Evolutionary conservation across 2,113 vertebrate species (phyloP).

Genomic region (Fukomys damarensis): DNA sequence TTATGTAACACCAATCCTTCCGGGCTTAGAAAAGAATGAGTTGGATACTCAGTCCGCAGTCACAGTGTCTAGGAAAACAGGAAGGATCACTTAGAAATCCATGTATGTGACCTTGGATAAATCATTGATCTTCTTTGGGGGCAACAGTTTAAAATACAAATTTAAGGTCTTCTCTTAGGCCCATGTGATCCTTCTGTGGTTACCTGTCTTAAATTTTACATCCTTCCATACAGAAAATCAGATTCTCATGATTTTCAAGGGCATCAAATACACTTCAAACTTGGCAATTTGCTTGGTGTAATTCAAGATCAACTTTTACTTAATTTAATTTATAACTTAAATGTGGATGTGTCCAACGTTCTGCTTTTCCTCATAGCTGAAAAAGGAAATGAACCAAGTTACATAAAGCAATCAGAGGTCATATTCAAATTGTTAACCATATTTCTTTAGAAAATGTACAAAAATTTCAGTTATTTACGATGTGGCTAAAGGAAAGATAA

Average conservation of each 20-base stretch:
- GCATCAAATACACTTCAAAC: neutral
- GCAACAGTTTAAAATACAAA: conserved; percentile 20
- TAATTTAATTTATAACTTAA: conserved; percentile 53
- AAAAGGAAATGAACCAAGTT: neutral
- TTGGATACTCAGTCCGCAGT: conserved; percentile 63
- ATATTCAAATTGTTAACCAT: conserved; percentile 49
- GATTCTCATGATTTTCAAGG: conserved; percentile 39
- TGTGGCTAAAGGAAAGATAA: conserved; percentile 71
- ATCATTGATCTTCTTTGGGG: conserved; percentile 56
- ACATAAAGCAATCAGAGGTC: conserved; percentile 2
- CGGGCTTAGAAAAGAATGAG: conserved; percentile 58
- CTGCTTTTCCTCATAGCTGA: neutral
- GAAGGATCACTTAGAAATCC: conserved; percentile 63
- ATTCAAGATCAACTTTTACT: conserved; percentile 44
- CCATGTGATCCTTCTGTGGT: neutral
- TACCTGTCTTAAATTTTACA: conserved; percentile 28
- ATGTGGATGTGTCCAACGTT: neutral
- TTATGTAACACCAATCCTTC: conserved; percentile 63
- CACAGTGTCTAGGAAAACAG: conserved; percentile 63
- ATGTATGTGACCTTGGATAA: conserved; percentile 70
- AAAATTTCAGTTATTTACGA: conserved; percentile 74
- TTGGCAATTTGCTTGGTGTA: conserved; percentile 4
- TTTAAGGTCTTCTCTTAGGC: neutral
- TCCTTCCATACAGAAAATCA: neutral
- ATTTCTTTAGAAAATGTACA: conserved; percentile 62